Evolutionary conservation across 2,113 vertebrate genomes (phyloP).

Genomic region (Phaethornis superciliosus): DNA sequence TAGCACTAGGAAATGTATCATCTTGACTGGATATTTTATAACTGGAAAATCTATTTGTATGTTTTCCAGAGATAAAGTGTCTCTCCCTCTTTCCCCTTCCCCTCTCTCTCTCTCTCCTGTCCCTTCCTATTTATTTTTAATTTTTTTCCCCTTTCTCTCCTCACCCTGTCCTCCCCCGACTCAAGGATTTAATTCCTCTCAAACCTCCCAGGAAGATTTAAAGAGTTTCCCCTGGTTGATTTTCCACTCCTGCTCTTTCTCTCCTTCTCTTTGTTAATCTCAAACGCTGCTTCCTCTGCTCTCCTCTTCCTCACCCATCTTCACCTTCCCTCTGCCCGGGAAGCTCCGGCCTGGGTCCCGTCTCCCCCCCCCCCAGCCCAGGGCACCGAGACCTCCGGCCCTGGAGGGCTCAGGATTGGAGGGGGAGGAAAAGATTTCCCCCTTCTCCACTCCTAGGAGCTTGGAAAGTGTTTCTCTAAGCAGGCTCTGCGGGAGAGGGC

Average conservation of each 20-base stretch:
- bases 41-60: constrained; percentile 50
- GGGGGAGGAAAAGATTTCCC: too few species aligned
- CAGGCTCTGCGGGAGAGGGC: not conserved
- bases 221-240: constrained; percentile 42
- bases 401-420: not conserved
- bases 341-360: not conserved
- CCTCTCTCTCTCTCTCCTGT: not conserved
- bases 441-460: not conserved
- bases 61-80: constrained; percentile 49
- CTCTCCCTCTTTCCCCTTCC: not conserved
- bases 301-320: not conserved
- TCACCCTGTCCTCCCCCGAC: not conserved
- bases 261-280: constrained; percentile 21
- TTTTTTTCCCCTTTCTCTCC: not conserved
- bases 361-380: not conserved
- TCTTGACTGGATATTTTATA: constrained; percentile 50
- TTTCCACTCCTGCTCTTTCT: constrained; percentile 1
- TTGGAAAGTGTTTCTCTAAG: not conserved
- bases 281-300: not conserved
- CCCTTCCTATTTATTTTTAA: not conserved
- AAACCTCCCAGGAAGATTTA: constrained; percentile 54
- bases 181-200: constrained; percentile 18
- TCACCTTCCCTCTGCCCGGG: not conserved
- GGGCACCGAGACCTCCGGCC: not conserved
- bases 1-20: constrained; percentile 6